These are phyloP conservation scores for Sisyra nigra DNA, from an alignment of 2,888 invertebrate genomes.

Conservation along the genomic window DNA sequence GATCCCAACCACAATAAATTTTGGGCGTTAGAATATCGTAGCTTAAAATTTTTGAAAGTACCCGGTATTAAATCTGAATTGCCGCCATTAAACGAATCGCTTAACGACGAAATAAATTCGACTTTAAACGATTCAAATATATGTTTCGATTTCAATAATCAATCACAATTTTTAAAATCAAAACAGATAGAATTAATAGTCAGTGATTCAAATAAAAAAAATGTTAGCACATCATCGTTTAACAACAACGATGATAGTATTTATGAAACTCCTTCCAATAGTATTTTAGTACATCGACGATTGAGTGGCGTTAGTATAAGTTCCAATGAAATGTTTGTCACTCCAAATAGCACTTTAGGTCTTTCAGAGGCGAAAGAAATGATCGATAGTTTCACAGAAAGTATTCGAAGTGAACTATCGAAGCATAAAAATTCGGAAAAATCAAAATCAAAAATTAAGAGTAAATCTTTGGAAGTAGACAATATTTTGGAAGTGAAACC, in stretches of 20 bases:
- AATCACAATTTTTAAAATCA: no score
- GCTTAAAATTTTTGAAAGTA: constrained; percentile 8
- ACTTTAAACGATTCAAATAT: no score
- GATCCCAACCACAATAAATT: constrained; percentile 19
- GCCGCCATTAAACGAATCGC: no score
- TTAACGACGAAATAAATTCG: no score
- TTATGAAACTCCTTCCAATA: background rate
- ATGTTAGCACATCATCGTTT: background rate
- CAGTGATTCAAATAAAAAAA: constrained; percentile 1
- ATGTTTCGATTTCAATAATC: no score
- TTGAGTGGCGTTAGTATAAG: background rate
- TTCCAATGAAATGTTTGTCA: background rate
- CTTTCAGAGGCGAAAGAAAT: background rate
- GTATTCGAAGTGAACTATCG: background rate
- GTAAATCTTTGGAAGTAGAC: no score
- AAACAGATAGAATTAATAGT: constrained; percentile 4
- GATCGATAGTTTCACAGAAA: background rate
- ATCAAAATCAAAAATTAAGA: no score
- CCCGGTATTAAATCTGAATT: no score
- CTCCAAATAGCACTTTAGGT: background rate
- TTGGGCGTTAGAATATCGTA: constrained; percentile 16
- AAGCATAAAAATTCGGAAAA: no score
- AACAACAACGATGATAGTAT: background rate
- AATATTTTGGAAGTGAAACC: no score
- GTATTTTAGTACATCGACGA: background rate